These are phyloP conservation scores for Zhuqinia jingwanae DNA, from an alignment of 2,888 invertebrate species.

Conservation along the genomic window DNA sequence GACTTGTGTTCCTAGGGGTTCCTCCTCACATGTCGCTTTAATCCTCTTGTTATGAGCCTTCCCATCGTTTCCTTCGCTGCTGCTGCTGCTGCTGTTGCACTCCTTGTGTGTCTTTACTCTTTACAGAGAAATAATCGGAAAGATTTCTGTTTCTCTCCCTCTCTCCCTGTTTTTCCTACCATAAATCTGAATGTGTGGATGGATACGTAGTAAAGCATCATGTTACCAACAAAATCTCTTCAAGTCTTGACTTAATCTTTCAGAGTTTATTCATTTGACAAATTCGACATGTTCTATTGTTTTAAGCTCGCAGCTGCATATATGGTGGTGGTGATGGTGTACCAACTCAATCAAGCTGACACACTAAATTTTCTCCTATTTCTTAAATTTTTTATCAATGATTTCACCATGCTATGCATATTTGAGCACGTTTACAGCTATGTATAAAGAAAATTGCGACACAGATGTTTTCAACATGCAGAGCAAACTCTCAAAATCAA, in stretches of 20 bases:
- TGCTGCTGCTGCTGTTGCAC: background rate
- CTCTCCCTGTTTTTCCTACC: constrained; percentile 10
- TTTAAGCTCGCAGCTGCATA: background rate
- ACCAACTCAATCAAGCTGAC: no score
- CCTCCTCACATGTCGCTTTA: constrained; percentile 51
- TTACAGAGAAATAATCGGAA: background rate
- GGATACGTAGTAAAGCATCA: background rate
- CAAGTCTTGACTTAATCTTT: no score
- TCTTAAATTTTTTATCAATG: no score
- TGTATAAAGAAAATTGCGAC: no score
- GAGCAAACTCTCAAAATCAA: no score
- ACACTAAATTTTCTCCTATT: no score
- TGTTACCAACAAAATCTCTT: background rate
- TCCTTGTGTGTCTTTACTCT: background rate
- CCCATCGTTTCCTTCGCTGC: constrained; percentile 43
- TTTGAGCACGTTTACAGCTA: no score
- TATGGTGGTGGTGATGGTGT: no score
- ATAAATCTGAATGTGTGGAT: background rate
- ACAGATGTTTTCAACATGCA: no score
- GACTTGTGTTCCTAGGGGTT: constrained; percentile 66
- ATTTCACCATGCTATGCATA: no score
- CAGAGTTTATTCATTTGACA: background rate
- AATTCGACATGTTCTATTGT: background rate
- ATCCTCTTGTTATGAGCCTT: constrained; percentile 62
- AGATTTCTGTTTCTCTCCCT: constrained; percentile 18